These are phyloP conservation scores for Diadophis punctatus DNA, from an alignment of 2,113 vertebrate species.

Conservation along the genomic window DNA sequence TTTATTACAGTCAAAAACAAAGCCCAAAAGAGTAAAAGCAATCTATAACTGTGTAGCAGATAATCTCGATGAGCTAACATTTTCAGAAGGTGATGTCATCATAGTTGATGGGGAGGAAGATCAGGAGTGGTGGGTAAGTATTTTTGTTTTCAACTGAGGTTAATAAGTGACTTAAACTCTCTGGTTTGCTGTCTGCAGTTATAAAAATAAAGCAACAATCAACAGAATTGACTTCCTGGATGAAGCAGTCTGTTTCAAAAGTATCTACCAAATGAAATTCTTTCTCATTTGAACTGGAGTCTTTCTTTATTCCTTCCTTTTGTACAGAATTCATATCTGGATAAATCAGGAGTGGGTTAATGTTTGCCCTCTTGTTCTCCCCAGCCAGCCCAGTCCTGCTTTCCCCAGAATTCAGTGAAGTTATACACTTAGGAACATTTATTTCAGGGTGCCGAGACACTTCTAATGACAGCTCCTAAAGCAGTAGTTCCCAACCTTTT, in stretches of 20 bases:
- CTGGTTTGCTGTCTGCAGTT: neutral
- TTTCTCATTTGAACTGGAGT: neutral
- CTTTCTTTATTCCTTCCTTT: neutral
- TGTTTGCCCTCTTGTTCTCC: neutral
- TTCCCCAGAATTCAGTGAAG: neutral
- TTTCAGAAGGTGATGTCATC: slow-evolving; percentile 89
- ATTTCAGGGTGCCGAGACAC: neutral
- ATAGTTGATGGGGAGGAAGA: slow-evolving; percentile 94
- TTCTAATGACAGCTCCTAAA: neutral
- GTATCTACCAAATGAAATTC: neutral
- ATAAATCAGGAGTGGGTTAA: neutral
- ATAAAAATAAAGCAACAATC: neutral
- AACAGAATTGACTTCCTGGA: neutral
- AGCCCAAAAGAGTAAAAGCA: slow-evolving; percentile 86
- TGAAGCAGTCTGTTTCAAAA: neutral
- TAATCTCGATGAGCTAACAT: slow-evolving; percentile 91
- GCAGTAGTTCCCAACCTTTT: no score
- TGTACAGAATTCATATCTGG: neutral
- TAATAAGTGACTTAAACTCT: neutral
- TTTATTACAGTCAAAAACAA: slow-evolving; percentile 76
- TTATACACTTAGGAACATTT: neutral
- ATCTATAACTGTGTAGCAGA: slow-evolving; percentile 92
- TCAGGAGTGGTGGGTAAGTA: slow-evolving; percentile 96
- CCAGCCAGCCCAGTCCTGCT: neutral
- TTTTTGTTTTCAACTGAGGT: neutral